A percentile compares a stretch with the other conserved stretches of the same genome.
These are phyloP conservation scores for Biston betularia DNA, from an alignment of 2,888 invertebrate genomes.

Conservation along the genomic window DNA sequence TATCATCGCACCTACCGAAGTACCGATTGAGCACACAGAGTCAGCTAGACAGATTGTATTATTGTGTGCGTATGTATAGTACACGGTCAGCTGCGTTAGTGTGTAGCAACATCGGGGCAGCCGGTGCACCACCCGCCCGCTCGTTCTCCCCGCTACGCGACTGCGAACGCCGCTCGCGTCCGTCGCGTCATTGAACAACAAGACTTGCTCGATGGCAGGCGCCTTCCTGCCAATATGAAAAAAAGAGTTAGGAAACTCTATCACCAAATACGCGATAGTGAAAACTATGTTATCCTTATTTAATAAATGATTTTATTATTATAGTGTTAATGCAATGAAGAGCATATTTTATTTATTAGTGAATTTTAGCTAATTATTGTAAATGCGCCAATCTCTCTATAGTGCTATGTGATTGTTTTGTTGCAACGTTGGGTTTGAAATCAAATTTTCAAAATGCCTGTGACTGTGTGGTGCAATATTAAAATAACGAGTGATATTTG, in stretches of 20 bases:
- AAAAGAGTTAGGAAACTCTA: slow-evolving; percentile 79
- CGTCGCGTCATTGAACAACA: slow-evolving; percentile 86
- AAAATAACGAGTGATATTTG: slow-evolving; percentile 64
- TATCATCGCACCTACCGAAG: slow-evolving; percentile 67
- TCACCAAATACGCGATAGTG: slow-evolving; percentile 83
- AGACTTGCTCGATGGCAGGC: slow-evolving; percentile 85
- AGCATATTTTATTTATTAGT: slow-evolving; percentile 83
- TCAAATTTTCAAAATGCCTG: slow-evolving; percentile 68
- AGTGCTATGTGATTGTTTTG: slow-evolving; percentile 83
- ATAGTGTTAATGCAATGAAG: slow-evolving; percentile 80
- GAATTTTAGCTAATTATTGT: slow-evolving; percentile 82
- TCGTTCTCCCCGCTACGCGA: slow-evolving; percentile 81
- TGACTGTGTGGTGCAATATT: slow-evolving; percentile 72
- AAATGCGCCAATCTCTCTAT: slow-evolving; percentile 74
- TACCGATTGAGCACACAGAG: slow-evolving; percentile 76
- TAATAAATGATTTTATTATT: slow-evolving; percentile 82
- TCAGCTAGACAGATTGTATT: slow-evolving; percentile 77
- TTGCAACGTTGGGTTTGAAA: slow-evolving; percentile 61
- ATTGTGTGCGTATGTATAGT: slow-evolving; percentile 67
- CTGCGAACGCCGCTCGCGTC: slow-evolving; percentile 79
- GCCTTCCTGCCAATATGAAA: slow-evolving; percentile 84
- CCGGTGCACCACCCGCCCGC: slow-evolving; percentile 82
- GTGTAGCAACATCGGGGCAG: slow-evolving; percentile 83
- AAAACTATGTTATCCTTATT: slow-evolving; percentile 76
- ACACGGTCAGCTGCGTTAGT: slow-evolving; percentile 61